Conservation (phyloP, 2,888 invertebrate genomes). For the Nowickia ferox region DNA sequence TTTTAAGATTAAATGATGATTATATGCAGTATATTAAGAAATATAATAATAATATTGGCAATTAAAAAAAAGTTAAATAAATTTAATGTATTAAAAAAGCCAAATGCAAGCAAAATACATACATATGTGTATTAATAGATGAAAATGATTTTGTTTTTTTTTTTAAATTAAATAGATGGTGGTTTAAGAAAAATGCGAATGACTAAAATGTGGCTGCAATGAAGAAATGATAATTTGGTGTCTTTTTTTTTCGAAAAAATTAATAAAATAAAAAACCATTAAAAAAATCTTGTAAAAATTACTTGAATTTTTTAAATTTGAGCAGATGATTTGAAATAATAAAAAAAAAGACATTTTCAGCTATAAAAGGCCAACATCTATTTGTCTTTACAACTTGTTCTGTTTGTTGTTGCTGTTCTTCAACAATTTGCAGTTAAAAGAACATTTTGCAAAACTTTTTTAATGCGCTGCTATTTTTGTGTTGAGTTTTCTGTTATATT, state of each 20-base stretch:
- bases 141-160: slow-evolving; percentile 32
- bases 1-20: slow-evolving; percentile 69
- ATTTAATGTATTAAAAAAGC: slow-evolving; percentile 62
- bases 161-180: background rate
- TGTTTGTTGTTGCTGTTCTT: slow-evolving; percentile 19
- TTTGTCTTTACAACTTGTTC: slow-evolving; percentile 41
- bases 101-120: slow-evolving; percentile 65
- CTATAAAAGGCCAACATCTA: slow-evolving; percentile 49
- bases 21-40: slow-evolving; percentile 60
- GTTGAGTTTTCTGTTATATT: slow-evolving; percentile 65
- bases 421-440: slow-evolving; percentile 53
- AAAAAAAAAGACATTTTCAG: slow-evolving; percentile 37
- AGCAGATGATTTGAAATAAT: slow-evolving; percentile 44
- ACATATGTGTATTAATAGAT: slow-evolving; percentile 11
- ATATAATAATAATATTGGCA: slow-evolving; percentile 64
- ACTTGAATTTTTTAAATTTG: slow-evolving; percentile 32
- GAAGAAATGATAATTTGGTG: slow-evolving; percentile 46
- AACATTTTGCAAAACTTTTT: slow-evolving; percentile 57
- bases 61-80: slow-evolving; percentile 62
- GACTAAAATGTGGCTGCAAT: slow-evolving; percentile 45
- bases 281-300: slow-evolving; percentile 24
- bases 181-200: slow-evolving; percentile 34
- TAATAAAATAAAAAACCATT: slow-evolving; percentile 26
- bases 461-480: slow-evolving; percentile 18
- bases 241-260: slow-evolving; percentile 18